Evolutionary conservation across 2,888 invertebrate species (phyloP), one percentile per base, ranked within the genome.

Genomic region (Scelioninae gen. 1): DNA sequence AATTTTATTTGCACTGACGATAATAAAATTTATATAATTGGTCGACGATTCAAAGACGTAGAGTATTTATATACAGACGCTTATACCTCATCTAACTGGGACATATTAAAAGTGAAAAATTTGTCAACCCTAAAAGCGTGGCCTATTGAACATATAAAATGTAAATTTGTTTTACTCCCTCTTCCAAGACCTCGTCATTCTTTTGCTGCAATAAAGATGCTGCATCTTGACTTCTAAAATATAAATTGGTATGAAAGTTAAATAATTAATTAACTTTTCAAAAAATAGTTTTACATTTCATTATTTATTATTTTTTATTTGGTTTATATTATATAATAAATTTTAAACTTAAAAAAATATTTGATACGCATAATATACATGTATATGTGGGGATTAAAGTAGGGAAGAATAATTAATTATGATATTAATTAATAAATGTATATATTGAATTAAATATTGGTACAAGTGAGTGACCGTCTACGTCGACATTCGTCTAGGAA

Each of bases 1-100:
- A 62, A 62, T 23, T 62, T 62, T 15, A 31, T 62, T 6, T 4
- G 3, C n/a, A 45, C 15, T 13, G n/a, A 29, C n/a, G 11, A 45
- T 13, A 31, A 62, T 0, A 9, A 45, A 10, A 62, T 47, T 31
- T 31, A n/a, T 47, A 62, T 62, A 8, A 45, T 62, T 62, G 62
- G 62, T 31, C 34, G 55, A 4, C 13, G 9, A 40, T 58, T 38
- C 23, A n/a, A 40, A 23, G 9, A 11, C 9, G 1, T 40, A 10
- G 11, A 58, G 43, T 40, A 58, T 23, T 43, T 58, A 8, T 58
- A 40, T 40, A n/a, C 11, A 8, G 9, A 23, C 11, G 40, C 58
- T 13, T 58, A 13, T 23, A 10, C 4, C 15, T 58, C 58, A 40
- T 58, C 58, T 0, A 3, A 1, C 15, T 3, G 40, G 23, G 40